Conservation (phyloP, 2,888 invertebrate genomes). For the Subacronicta megacephala region DNA sequence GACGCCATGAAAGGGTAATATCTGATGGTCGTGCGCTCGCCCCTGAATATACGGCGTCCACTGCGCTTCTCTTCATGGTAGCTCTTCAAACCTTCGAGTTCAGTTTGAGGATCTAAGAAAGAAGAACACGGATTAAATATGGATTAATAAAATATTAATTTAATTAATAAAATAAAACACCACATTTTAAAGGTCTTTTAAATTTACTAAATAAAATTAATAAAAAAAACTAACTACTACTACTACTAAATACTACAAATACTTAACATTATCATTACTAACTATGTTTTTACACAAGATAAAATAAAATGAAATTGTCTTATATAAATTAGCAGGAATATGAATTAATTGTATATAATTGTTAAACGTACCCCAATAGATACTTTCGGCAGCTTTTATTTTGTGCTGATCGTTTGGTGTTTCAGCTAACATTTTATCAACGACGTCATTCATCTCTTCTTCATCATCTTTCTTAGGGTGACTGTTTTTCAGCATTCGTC, state of each 20-base stretch:
- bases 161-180: no score
- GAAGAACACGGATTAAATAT: background rate
- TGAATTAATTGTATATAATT: background rate
- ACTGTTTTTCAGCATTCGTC: conserved; percentile 66
- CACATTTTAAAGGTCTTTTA: no score
- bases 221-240: no score
- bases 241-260: no score
- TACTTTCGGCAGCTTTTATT: conserved; percentile 64
- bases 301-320: no score
- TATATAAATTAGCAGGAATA: no score
- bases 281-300: no score
- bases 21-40: conserved; percentile 75
- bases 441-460: conserved; percentile 65
- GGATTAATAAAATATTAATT: no score
- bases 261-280: no score
- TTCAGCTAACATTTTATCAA: conserved; percentile 77
- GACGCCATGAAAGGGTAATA: conserved; percentile 83
- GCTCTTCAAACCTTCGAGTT: conserved; percentile 72
- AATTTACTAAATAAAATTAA: no score
- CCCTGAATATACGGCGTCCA: conserved; percentile 76
- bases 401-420: conserved; percentile 72
- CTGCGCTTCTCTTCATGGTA: conserved; percentile 65
- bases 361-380: conserved; percentile 76
- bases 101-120: conserved; percentile 75
- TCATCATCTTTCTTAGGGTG: conserved; percentile 48